These are phyloP conservation scores for Lypha dubia DNA, from an alignment of 2,888 invertebrate genomes.

Conservation along the genomic window DNA sequence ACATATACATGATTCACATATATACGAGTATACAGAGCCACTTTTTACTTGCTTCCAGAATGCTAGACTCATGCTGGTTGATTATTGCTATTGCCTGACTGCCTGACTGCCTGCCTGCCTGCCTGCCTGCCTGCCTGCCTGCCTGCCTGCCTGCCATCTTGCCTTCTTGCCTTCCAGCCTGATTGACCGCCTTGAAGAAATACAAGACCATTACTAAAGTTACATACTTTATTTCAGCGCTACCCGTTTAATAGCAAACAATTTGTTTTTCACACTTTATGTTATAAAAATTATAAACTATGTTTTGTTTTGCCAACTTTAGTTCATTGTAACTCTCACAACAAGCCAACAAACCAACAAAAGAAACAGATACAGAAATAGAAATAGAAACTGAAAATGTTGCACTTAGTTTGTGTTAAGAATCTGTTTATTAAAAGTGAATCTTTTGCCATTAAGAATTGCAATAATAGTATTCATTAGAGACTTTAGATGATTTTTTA, in stretches of 20 bases:
- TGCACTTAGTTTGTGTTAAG: slow-evolving; percentile 43
- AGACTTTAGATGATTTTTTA: slow-evolving; percentile 66
- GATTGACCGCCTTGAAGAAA: slow-evolving; percentile 58
- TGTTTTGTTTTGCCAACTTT: slow-evolving; percentile 49
- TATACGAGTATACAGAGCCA: slow-evolving; percentile 16
- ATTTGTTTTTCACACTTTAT: slow-evolving; percentile 69
- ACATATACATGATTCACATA: slow-evolving; percentile 25
- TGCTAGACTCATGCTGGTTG: slow-evolving; percentile 58
- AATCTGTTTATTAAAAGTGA: slow-evolving; percentile 67
- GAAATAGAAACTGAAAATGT: slow-evolving; percentile 52
- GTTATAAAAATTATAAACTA: slow-evolving; percentile 62
- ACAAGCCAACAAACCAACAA: slow-evolving; percentile 27
- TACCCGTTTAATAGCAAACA: slow-evolving; percentile 69
- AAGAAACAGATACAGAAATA: slow-evolving; percentile 21
- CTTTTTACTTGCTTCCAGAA: slow-evolving; percentile 21
- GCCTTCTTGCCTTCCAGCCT: slow-evolving; percentile 37
- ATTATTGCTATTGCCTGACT: slow-evolving; percentile 43
- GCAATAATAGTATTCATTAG: slow-evolving; percentile 66
- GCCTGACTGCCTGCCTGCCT: slow-evolving; percentile 37
- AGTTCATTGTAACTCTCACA: slow-evolving; percentile 11
- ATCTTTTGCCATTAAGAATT: slow-evolving; percentile 55
- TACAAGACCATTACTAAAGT: slow-evolving; percentile 50
- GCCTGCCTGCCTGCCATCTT: slow-evolving; percentile 21
- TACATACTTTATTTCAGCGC: slow-evolving; percentile 66
- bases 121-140: slow-evolving; percentile 38